Conservation (phyloP, 2,888 invertebrate species). For the Polydrusus pterygomalis region DNA sequence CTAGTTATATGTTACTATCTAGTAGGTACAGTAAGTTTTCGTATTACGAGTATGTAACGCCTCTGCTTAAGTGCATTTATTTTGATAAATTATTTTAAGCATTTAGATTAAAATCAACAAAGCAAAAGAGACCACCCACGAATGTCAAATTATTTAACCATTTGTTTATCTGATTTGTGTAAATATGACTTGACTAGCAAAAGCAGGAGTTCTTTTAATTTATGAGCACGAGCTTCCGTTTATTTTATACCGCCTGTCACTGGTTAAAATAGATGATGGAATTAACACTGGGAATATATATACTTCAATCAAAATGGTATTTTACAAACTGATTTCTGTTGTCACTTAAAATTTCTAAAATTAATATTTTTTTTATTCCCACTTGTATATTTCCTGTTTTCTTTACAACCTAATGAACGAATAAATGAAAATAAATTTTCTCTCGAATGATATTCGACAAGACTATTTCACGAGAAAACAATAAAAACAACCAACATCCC, state of each 20-base stretch:
- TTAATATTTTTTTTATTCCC: too few species aligned
- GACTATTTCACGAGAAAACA: too few species aligned
- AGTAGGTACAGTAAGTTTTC: too few species aligned
- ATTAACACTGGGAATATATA: not conserved
- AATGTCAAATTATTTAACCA: constrained; percentile 34
- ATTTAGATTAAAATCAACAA: constrained; percentile 29
- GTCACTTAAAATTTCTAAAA: too few species aligned
- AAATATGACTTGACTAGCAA: constrained; percentile 38
- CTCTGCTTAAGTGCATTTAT: constrained; percentile 14
- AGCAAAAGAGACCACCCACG: constrained; percentile 33
- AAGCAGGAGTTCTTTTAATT: constrained; percentile 37
- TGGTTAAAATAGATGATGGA: not conserved
- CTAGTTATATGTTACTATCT: too few species aligned
- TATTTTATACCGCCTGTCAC: constrained; percentile 29
- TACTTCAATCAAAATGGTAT: not conserved
- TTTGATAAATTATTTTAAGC: constrained; percentile 15
- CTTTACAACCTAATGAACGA: too few species aligned
- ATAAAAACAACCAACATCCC: too few species aligned
- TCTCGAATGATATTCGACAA: too few species aligned
- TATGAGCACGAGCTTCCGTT: constrained; percentile 19
- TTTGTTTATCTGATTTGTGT: constrained; percentile 40
- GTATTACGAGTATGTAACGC: constrained; percentile 12
- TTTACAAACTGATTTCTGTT: not conserved
- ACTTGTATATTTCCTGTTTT: too few species aligned
- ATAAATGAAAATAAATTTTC: too few species aligned